Base-by-base conservation (phyloP, 2,888 invertebrate genomes). In the Phortica okadai region DNA sequence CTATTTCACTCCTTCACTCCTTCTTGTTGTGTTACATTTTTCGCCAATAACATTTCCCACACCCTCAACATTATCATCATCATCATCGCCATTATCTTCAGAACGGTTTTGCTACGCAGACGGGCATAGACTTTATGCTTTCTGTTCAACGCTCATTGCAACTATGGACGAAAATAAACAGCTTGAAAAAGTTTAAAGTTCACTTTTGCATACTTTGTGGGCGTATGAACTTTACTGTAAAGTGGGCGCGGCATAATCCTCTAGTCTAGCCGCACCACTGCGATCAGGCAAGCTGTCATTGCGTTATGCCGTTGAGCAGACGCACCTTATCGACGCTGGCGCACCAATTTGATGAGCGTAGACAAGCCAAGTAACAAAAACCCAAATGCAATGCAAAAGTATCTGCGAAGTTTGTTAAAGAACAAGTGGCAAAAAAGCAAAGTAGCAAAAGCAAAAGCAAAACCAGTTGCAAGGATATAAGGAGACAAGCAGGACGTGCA, bases 151-250 rank as follows among this genome's bases (percentile, higher is more conserved):
- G 33, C 33, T 33, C 33, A 33, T 33, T 50, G 50, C 50, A 14
- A 41, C 16, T 33, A 21, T 11, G 33, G 74, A 54, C 59, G 64
- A 59, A 21, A 7, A n/a, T 21, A 62, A 58, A 33, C 62, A 44
- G 58, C 50, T 59, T 77, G 41, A 33, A 58, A 76, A 44, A 72
- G n/a, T 45, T 70, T 79, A 69, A 44, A 69, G 45, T 44, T 69
- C 45, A 45, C 45, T 69, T 66, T 45, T 45, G 69, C 45, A 69
- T 69, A 69, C 69, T 45, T 69, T 33, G 41, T 21, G 25, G 64
- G 41, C 33, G 33, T 33, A 33, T 14, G 33, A 33, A n/a, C n/a
- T 6, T 33, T 33, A 5, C 33, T 33, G 33, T 33, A 4, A 33
- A 33, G 33, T 1, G 33, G 33, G 33, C 33, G 33, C 4, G 33